Evolutionary conservation across 2,888 invertebrate genomes (phyloP).

Genomic region (Leistus spinibarbis): DNA sequence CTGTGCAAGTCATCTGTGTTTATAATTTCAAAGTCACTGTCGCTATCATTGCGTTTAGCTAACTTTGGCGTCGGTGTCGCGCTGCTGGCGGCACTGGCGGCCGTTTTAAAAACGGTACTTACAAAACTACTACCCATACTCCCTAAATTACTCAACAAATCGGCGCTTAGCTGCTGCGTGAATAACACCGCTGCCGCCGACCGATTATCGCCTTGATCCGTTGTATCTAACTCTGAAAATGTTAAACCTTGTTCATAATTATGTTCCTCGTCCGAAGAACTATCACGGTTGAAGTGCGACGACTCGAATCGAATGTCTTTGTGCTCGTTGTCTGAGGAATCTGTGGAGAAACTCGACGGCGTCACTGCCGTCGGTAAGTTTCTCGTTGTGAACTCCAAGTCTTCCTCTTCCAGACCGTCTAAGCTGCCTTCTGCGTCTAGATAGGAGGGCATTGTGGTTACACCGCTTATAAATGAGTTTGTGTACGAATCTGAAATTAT

Average conservation of each 20-base stretch:
- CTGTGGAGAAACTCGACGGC: conserved; percentile 51
- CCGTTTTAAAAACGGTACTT: conserved; percentile 42
- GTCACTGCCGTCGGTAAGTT: conserved; percentile 34
- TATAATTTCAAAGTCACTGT: conserved; percentile 55
- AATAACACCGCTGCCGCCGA: conserved; percentile 20
- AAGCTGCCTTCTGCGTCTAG: conserved; percentile 52
- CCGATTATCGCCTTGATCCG: conserved; percentile 13
- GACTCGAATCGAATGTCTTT: conserved; percentile 55
- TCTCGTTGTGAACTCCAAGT: conserved; percentile 48
- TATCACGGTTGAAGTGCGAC: conserved; percentile 55
- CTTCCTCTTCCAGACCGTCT: conserved; percentile 52
- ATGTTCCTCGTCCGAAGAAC: conserved; percentile 53
- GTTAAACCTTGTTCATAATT: conserved; percentile 50
- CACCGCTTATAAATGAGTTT: conserved; percentile 52
- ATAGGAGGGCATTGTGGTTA: conserved; percentile 54
- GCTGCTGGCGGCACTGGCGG: conserved; percentile 33
- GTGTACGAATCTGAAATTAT: conserved; percentile 51
- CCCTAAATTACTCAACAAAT: conserved; percentile 44
- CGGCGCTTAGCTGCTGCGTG: conserved; percentile 41
- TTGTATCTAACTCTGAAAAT: conserved; percentile 47
- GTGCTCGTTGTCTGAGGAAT: conserved; percentile 52
- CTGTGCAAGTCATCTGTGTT: conserved; percentile 48
- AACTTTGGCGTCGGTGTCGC: conserved; percentile 12
- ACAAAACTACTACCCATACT: conserved; percentile 42
- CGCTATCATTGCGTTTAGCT: conserved; percentile 47